A percentile compares a stretch with the other conserved stretches of the same genome.
Evolutionary conservation across 2,888 invertebrate species (phyloP).

Genomic region (Dasypolia templi): DNA sequence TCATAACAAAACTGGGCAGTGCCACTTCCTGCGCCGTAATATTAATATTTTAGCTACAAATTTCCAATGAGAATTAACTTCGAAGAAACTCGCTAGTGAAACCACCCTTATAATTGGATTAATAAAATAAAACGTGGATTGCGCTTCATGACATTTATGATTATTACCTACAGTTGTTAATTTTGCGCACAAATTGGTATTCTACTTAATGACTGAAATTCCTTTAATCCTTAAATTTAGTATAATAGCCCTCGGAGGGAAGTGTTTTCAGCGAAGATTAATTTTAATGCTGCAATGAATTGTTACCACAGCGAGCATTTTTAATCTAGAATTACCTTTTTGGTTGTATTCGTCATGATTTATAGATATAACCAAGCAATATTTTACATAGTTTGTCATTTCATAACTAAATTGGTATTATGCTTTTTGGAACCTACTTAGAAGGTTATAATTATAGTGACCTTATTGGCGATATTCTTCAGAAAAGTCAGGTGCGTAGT

Average conservation of each 20-base stretch:
- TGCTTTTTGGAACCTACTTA: no score
- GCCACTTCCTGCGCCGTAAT: no score
- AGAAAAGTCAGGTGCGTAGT: no score
- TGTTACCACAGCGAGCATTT: slow-evolving; percentile 32
- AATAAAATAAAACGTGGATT: slow-evolving; percentile 59
- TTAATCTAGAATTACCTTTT: slow-evolving; percentile 41
- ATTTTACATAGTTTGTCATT: background rate
- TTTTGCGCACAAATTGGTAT: slow-evolving; percentile 49
- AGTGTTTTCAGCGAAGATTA: slow-evolving; percentile 57
- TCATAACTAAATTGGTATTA: background rate
- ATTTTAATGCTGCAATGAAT: slow-evolving; percentile 62
- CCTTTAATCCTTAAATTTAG: slow-evolving; percentile 61
- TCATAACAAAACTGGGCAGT: no score
- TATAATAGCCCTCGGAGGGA: slow-evolving; percentile 51
- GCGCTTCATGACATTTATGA: slow-evolving; percentile 62
- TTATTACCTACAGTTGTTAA: slow-evolving; percentile 62
- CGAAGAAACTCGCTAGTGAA: slow-evolving; percentile 10
- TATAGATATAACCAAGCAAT: background rate
- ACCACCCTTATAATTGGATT: background rate
- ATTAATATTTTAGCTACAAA: background rate
- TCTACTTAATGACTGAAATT: slow-evolving; percentile 51
- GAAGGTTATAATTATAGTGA: no score
- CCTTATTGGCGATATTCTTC: no score
- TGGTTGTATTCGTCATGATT: slow-evolving; percentile 25
- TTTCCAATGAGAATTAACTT: slow-evolving; percentile 18